Conservation (phyloP, 1,140 invertebrate genomes). For the Drosophila setifemur region DNA sequence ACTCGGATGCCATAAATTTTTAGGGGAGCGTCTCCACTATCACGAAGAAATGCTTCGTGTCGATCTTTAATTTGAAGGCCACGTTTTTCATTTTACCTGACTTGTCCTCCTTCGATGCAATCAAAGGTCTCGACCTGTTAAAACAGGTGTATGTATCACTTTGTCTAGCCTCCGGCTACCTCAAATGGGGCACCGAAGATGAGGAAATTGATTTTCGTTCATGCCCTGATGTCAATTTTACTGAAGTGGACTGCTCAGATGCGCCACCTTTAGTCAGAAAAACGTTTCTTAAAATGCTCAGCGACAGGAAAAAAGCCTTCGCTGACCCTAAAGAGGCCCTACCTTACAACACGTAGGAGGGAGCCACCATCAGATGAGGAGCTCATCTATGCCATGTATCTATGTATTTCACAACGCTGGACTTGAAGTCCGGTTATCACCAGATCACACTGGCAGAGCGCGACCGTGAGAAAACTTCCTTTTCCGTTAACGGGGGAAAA, state of each 20-base stretch:
- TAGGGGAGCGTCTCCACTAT: background rate
- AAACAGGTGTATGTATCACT: background rate
- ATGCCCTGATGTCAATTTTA: background rate
- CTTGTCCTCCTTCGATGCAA: background rate
- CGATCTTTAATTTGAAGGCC: no score
- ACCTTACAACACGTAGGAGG: background rate
- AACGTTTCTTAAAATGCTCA: background rate
- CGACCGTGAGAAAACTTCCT: no score
- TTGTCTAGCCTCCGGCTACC: background rate
- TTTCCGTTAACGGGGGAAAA: no score
- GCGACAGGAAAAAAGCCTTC: background rate
- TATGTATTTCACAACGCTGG: no score
- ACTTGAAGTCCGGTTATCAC: no score
- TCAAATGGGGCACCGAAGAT: background rate
- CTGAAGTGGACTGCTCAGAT: background rate
- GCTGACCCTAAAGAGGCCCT: background rate
- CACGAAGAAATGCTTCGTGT: no score
- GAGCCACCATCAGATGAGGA: background rate
- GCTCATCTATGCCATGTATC: no score
- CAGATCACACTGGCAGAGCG: no score
- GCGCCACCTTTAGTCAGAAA: background rate
- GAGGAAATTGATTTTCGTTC: background rate
- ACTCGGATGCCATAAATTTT: conserved; percentile 23
- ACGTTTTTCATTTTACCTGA: background rate
- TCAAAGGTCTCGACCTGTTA: background rate